Conservation (phyloP, 1,140 invertebrate genomes). For the Drosophila simulans region DNA sequence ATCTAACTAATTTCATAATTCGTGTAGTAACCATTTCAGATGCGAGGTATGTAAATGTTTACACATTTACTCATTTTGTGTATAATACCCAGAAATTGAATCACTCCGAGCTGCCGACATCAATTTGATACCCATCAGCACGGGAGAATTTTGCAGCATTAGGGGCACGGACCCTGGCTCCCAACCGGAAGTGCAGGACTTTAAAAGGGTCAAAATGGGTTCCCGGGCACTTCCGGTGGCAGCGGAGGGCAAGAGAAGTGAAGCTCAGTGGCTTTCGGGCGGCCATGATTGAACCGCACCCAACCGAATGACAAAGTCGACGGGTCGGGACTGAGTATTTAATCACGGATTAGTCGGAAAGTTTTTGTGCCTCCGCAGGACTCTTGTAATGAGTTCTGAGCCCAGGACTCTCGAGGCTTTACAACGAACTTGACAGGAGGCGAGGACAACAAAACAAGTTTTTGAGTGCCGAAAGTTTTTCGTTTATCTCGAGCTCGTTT, state of each 20-base stretch:
- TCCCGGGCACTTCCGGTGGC: conserved; percentile 26
- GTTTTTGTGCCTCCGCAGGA: conserved; percentile 38
- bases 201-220: conserved; percentile 40
- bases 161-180: neutral
- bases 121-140: conserved; percentile 48
- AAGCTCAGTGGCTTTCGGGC: conserved; percentile 10
- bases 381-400: conserved; percentile 65
- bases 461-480: conserved; percentile 56
- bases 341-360: conserved; percentile 61
- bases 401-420: conserved; percentile 46
- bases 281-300: conserved; percentile 37
- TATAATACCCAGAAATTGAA: neutral
- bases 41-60: neutral
- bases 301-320: conserved; percentile 6
- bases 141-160: conserved; percentile 6
- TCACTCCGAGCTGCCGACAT: conserved; percentile 7
- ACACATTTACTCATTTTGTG: neutral
- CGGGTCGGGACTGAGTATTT: conserved; percentile 46
- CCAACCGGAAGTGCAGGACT: conserved; percentile 22
- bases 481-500: conserved; percentile 58
- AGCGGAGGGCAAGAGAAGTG: neutral
- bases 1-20: no score
- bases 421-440: conserved; percentile 40
- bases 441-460: conserved; percentile 48
- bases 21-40: neutral